These are phyloP conservation scores for Sanderia malayensis DNA, from an alignment of 30 jellyfish, hydroid and myxozoan species.

Conservation along the genomic window DNA sequence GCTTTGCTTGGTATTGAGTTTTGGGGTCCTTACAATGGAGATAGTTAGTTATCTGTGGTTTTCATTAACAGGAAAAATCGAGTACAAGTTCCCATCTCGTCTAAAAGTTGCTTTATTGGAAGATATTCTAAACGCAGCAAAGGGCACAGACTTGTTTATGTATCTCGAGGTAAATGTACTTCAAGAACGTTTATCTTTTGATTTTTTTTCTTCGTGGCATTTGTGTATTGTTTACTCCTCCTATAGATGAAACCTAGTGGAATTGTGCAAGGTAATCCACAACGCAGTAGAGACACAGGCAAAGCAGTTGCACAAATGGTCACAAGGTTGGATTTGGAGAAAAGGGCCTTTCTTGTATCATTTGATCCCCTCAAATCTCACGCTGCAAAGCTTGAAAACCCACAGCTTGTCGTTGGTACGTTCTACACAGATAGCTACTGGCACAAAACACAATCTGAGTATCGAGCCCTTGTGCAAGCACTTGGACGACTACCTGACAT, in stretches of 20 bases:
- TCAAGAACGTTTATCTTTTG: too few relatives aligned
- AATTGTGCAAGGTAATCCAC: slow-evolving; percentile 9
- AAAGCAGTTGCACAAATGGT: slow-evolving; percentile 72
- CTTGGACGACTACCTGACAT: slow-evolving; percentile 51
- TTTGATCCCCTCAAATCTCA: slow-evolving; percentile 63
- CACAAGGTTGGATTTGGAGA: slow-evolving; percentile 43
- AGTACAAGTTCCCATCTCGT: slow-evolving; percentile 45
- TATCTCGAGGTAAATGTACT: slow-evolving; percentile 81
- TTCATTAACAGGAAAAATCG: slow-evolving; percentile 50
- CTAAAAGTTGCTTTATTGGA: slow-evolving; percentile 67
- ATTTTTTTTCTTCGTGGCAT: too few relatives aligned
- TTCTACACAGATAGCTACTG: slow-evolving; percentile 36
- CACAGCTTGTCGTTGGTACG: slow-evolving; percentile 76
- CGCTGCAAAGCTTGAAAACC: slow-evolving; percentile 71
- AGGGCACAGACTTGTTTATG: slow-evolving; percentile 50
- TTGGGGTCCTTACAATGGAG: too few relatives aligned
- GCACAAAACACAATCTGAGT: slow-evolving; percentile 13
- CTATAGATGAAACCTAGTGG: slow-evolving; percentile 79
- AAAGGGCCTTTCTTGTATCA: slow-evolving; percentile 64
- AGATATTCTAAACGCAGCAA: slow-evolving; percentile 61
- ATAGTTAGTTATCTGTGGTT: too few relatives aligned
- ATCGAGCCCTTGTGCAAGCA: not conserved
- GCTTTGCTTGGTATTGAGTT: not conserved
- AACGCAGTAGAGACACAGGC: slow-evolving; percentile 50
- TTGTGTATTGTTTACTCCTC: not conserved